Conservation (phyloP, 2,797 vertebrate genomes). For the Falco peregrinus region DNA sequence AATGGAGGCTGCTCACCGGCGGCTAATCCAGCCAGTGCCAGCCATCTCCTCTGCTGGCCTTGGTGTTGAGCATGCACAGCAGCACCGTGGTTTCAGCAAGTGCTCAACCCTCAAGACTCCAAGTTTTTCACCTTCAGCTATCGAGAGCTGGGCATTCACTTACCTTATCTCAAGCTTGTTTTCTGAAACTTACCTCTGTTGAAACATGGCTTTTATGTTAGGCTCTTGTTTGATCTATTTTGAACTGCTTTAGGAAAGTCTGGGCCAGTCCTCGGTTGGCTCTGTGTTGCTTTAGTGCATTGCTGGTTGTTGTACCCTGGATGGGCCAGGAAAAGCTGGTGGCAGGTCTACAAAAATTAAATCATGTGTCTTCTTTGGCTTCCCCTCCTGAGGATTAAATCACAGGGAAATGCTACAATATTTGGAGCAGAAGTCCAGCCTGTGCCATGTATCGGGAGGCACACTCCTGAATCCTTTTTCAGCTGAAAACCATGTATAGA, state of each 20-base stretch:
- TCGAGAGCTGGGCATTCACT: fast-evolving
- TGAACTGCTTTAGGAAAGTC: background rate
- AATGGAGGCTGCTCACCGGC: fast-evolving
- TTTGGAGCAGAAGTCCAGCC: background rate
- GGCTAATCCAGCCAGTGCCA: fast-evolving
- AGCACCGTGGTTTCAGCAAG: fast-evolving
- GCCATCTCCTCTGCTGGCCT: background rate
- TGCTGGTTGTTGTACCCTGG: background rate
- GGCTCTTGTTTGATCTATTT: background rate
- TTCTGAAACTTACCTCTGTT: background rate
- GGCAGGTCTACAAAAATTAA: background rate
- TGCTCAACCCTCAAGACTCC: fast-evolving
- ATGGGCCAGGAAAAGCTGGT: background rate
- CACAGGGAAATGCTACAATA: background rate
- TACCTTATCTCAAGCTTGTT: background rate
- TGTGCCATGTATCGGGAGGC: background rate
- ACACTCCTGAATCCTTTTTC: background rate
- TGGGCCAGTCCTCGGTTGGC: background rate
- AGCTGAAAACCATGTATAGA: background rate
- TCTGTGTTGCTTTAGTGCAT: background rate
- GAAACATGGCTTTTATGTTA: background rate
- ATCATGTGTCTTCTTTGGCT: background rate
- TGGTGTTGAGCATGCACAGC: fast-evolving
- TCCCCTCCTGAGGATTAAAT: background rate
- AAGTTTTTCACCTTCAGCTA: background rate